Evolutionary conservation across 2,113 vertebrate genomes (phyloP).

Genomic region (Melospiza georgiana): DNA sequence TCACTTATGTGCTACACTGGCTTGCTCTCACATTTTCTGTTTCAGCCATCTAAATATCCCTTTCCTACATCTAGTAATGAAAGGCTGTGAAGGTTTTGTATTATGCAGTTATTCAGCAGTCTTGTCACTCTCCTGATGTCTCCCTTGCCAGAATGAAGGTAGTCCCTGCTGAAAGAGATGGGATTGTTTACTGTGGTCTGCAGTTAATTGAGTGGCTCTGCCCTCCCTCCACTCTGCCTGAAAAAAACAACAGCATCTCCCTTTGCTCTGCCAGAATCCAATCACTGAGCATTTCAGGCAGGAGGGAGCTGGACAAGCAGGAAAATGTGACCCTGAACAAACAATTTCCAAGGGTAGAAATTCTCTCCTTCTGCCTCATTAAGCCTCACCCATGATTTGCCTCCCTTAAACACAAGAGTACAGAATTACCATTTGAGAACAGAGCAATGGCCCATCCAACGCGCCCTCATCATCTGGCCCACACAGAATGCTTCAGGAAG

Average conservation of each 20-base stretch:
- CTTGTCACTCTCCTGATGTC: neutral
- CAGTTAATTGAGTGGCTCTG: neutral
- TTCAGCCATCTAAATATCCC: neutral
- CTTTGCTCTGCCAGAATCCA: neutral
- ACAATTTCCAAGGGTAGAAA: neutral
- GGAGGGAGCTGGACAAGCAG: neutral
- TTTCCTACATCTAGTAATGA: neutral
- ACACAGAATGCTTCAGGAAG: neutral
- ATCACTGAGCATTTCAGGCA: neutral
- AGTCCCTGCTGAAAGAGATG: neutral
- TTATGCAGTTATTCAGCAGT: neutral
- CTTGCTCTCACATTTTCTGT: neutral
- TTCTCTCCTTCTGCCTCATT: conserved; percentile 20
- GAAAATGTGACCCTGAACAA: neutral
- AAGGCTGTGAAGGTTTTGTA: neutral
- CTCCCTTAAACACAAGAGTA: neutral
- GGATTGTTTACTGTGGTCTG: neutral
- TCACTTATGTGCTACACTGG: neutral
- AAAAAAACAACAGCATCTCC: neutral
- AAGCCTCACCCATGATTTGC: neutral
- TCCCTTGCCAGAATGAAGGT: neutral
- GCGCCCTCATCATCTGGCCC: neutral
- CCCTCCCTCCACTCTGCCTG: neutral
- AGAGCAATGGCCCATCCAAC: neutral
- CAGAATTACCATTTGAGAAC: neutral